Evolutionary conservation across 2,888 invertebrate species (phyloP), one percentile per base, ranked within the genome.

Genomic region (Chydorus sphaericus): DNA sequence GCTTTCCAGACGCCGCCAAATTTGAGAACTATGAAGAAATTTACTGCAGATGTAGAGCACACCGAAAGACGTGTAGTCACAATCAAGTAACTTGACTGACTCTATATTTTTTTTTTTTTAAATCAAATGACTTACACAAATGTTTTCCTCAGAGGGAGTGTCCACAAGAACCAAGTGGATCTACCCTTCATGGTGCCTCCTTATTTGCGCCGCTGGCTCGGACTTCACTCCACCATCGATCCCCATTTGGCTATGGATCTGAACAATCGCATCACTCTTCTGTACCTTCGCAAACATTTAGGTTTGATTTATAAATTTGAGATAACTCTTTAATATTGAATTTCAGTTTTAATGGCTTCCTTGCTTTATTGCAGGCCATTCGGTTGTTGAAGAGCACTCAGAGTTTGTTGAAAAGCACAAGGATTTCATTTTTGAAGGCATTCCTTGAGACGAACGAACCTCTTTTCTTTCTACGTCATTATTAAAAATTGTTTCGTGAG

Each of bases 1-100:
- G 74, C 75, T 11, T 79, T 78, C 66, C 77, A 78, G 62, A 75
- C 76, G 48, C 66, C 66, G 33, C 66, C 70, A 20, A 79, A 78
- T 62, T 66, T 77, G 4, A 66, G 69, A 58, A 68, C 69, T 1
- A 74, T 78, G 73, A 67, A 69, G 39, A 67, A 69, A 59, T 68
- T 70, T 59, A 54, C 70, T 49, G 60, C 56, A 4, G n/a, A 58
- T 26, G 58, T 33, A 3, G 18, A 28, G 1, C 18, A 23, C 7
- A 23, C 59, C 63, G 10, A 59, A 62, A 7, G 67, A 53, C 62
- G 68, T 60, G 70, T 73, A 66, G 71, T 68, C 59, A 73, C 73
- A 6, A 69, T 74, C 33, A 64, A 68, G 73, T 73, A 66, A 6
- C 36, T 4, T 16, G 16, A 20, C 10, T 16, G n/a, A n/a, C 20